phyloP scores from a whole-genome alignment of 2,888 invertebrate species.

The Physocephala rufipes region DNA sequence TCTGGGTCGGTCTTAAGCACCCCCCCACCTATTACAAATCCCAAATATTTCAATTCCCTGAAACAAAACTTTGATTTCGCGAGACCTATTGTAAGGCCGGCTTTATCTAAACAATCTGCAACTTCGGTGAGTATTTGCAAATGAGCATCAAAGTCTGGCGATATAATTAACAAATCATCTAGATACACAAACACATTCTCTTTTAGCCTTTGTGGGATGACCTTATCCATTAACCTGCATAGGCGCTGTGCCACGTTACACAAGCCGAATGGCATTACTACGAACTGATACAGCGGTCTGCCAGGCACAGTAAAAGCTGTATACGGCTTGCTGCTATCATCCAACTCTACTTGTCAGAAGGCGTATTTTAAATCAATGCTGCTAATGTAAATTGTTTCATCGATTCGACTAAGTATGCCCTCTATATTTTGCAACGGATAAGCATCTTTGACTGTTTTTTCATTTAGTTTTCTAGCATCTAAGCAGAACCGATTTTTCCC shows the following conservation, averaged over 20 bases:
- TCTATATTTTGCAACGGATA: constrained; percentile 38
- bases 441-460: constrained; percentile 36
- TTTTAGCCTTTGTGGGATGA: neutral
- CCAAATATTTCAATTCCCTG: too few relatives aligned
- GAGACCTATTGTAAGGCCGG: too few relatives aligned
- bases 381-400: neutral
- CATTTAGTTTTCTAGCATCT: constrained; percentile 39
- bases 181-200: too few relatives aligned
- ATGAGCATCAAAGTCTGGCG: neutral
- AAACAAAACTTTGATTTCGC: too few relatives aligned
- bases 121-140: constrained; percentile 1
- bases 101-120: too few relatives aligned
- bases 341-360: constrained; percentile 6
- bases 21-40: too few relatives aligned
- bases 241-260: too few relatives aligned
- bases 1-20: too few relatives aligned
- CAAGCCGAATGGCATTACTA: too few relatives aligned
- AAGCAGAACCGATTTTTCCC: constrained; percentile 38
- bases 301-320: too few relatives aligned
- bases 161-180: neutral
- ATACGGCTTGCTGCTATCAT: neutral
- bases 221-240: constrained; percentile 21
- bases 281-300: too few relatives aligned
- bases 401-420: constrained; percentile 36
- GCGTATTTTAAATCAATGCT: constrained; percentile 20